Percentiles rank a stretch among this genome's conserved stretches.
phyloP scores from a whole-genome alignment of 2,888 invertebrate species.

The Spisula subtruncata region DNA sequence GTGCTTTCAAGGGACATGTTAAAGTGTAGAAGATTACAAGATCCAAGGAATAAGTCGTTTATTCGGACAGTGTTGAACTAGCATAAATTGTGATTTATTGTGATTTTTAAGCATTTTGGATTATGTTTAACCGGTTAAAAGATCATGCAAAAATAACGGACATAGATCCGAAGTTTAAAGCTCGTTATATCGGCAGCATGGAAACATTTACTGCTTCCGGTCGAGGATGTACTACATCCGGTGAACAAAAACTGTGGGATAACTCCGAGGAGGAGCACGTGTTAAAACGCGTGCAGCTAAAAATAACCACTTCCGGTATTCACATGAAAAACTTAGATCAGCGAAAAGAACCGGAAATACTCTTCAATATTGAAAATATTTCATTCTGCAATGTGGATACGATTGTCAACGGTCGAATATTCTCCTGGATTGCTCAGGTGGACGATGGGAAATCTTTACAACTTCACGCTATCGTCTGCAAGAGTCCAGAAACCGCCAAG shows the following conservation, averaged over 20 bases:
- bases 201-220: conserved; percentile 82
- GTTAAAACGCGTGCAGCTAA: conserved; percentile 75
- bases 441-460: conserved; percentile 66
- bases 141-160: conserved; percentile 82
- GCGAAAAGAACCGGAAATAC: conserved; percentile 68
- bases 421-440: conserved; percentile 82
- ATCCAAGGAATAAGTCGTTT: too few relatives aligned
- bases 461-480: conserved; percentile 83
- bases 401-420: conserved; percentile 80
- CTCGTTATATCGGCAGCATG: conserved; percentile 79
- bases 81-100: not conserved
- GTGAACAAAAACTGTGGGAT: conserved; percentile 84
- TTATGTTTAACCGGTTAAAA: conserved; percentile 80
- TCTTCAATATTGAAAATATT: conserved; percentile 82
- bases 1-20: too few relatives aligned
- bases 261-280: conserved; percentile 78
- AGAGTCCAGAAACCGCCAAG: conserved; percentile 79
- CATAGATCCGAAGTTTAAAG: conserved; percentile 82
- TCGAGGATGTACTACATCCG: conserved; percentile 79
- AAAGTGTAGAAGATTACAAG: too few relatives aligned
- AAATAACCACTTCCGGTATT: conserved; percentile 77
- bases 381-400: conserved; percentile 84
- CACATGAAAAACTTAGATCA: conserved; percentile 74
- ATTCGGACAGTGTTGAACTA: too few relatives aligned
- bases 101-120: not conserved